Conservation (phyloP, 2,797 vertebrate species). For the Manis pentadactyla region DNA sequence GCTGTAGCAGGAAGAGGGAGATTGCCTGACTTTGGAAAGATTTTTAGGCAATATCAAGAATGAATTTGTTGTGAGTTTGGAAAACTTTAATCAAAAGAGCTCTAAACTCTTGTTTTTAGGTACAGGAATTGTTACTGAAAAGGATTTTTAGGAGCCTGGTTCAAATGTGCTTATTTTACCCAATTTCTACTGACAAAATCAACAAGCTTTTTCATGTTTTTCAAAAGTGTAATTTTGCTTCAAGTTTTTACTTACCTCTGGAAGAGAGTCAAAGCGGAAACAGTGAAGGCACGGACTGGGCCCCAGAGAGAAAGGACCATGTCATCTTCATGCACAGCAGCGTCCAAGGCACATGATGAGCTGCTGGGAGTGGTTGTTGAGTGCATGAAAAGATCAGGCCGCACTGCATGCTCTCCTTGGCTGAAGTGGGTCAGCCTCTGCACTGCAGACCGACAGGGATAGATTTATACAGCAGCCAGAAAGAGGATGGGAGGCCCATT, state of each 20-base stretch:
- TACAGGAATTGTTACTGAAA: background rate
- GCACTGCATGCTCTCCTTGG: background rate
- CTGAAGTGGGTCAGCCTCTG: background rate
- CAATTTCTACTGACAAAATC: background rate
- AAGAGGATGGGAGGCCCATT: background rate
- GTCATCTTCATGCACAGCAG: background rate
- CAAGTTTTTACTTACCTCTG: background rate
- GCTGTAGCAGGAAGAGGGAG: background rate
- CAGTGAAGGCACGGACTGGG: background rate
- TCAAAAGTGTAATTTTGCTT: background rate
- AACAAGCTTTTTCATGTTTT: background rate
- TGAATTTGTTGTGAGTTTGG: conserved; percentile 3
- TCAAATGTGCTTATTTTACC: background rate
- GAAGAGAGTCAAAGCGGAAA: background rate
- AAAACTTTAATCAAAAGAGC: conserved; percentile 47
- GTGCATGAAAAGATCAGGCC: background rate
- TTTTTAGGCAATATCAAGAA: background rate
- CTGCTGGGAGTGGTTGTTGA: background rate
- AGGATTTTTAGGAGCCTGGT: background rate
- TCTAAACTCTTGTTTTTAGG: background rate
- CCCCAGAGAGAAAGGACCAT: background rate
- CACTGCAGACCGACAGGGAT: background rate
- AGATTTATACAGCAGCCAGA: background rate
- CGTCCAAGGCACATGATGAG: background rate
- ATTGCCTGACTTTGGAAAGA: background rate